phyloP scores from a whole-genome alignment of 2,797 vertebrate species.

The Chaunax sp. region DNA sequence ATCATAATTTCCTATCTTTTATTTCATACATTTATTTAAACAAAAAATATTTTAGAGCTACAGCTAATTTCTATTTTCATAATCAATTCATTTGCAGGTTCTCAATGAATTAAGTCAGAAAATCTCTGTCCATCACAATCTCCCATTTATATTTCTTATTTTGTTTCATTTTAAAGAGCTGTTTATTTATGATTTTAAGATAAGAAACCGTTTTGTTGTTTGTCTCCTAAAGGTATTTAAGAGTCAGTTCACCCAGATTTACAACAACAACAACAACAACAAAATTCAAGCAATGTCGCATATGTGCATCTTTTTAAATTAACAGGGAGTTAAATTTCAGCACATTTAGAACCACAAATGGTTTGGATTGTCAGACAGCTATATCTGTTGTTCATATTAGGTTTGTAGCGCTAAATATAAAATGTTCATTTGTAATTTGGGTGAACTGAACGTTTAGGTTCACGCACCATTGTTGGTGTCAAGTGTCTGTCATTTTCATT shows the following conservation, averaged over 20 bases:
- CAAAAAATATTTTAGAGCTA: neutral
- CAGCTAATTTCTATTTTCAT: neutral
- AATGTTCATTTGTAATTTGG: slow-evolving; percentile 13
- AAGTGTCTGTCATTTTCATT: neutral
- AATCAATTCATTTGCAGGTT: neutral
- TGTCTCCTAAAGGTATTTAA: slow-evolving; percentile 55
- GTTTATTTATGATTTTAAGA: slow-evolving; percentile 33
- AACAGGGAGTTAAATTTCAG: neutral
- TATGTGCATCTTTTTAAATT: neutral
- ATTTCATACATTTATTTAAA: slow-evolving; percentile 7
- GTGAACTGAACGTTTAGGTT: slow-evolving; percentile 39
- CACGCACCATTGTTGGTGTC: slow-evolving; percentile 3
- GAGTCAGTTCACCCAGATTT: slow-evolving; percentile 5
- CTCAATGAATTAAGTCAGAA: neutral
- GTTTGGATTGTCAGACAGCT: neutral
- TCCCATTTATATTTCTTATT: neutral
- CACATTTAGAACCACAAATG: neutral
- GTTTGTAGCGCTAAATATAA: slow-evolving; percentile 1
- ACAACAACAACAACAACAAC: neutral
- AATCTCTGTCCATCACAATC: neutral
- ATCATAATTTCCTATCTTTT: slow-evolving; percentile 18
- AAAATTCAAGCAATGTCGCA: neutral
- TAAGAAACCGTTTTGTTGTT: slow-evolving; percentile 38
- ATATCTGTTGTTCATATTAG: neutral
- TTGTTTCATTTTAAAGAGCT: slow-evolving; percentile 29